Conservation (phyloP, 2,888 invertebrate genomes). For the Erynnis tages region DNA sequence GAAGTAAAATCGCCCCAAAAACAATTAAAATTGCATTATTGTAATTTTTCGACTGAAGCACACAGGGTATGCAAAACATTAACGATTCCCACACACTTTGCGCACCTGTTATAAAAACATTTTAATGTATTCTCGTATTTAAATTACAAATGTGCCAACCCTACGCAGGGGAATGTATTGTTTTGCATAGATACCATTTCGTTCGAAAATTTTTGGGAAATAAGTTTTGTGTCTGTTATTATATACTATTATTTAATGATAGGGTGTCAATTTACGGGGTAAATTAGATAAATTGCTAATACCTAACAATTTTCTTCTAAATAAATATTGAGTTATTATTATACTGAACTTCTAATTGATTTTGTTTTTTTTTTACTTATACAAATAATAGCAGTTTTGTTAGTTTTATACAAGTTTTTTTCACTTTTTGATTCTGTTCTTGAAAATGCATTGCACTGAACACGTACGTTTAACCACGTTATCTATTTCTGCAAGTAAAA, state of each 20-base stretch:
- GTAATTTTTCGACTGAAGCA: background rate
- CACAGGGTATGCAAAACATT: background rate
- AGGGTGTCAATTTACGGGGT: no score
- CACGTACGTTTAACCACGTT: no score
- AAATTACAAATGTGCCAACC: conserved; percentile 23
- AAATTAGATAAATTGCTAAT: background rate
- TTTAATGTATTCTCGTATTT: conserved; percentile 35
- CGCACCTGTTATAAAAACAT: conserved; percentile 59
- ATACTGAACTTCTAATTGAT: no score
- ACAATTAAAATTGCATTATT: background rate
- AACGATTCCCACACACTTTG: conserved; percentile 62
- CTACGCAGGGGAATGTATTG: conserved; percentile 22
- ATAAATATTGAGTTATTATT: no score
- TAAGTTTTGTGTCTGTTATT: background rate
- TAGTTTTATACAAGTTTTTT: no score
- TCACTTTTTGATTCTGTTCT: no score
- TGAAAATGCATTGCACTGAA: no score
- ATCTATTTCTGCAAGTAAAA: no score
- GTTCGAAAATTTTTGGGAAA: background rate
- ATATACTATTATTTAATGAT: background rate
- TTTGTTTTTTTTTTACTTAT: no score
- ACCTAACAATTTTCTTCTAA: no score
- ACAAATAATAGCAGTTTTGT: no score
- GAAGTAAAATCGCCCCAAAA: background rate
- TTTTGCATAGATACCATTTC: conserved; percentile 22